Evolutionary conservation across 2,888 invertebrate genomes (phyloP).

Genomic region (Phortica magna): DNA sequence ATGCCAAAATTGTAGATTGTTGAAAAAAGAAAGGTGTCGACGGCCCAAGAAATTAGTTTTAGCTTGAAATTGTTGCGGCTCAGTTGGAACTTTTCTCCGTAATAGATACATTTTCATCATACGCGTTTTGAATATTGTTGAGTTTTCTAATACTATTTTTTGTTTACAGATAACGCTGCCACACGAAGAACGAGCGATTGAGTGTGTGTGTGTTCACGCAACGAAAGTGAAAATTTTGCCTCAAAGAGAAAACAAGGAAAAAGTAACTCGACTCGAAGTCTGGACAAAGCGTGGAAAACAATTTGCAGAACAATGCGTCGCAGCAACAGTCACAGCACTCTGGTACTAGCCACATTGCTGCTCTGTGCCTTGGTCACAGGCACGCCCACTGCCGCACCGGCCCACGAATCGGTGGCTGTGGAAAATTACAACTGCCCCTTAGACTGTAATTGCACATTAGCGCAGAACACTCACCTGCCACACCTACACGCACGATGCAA

Average conservation of each 20-base stretch:
- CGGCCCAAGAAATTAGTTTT: conserved; percentile 1
- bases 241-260: not conserved
- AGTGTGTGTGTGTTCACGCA: not conserved
- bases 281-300: not conserved
- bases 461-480: conserved; percentile 62
- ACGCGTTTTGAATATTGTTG: not conserved
- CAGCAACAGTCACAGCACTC: conserved; percentile 44
- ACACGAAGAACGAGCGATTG: conserved; percentile 19
- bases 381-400: conserved; percentile 41
- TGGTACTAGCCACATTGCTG: conserved; percentile 49
- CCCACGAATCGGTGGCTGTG: not conserved
- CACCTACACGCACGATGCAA: conserved; percentile 75
- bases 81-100: not conserved
- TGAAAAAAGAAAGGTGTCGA: not conserved
- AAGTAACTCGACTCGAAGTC: not conserved
- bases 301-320: not conserved
- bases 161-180: conserved; percentile 46
- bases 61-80: not conserved
- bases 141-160: conserved; percentile 15
- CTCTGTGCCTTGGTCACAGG: conserved; percentile 46
- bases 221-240: conserved; percentile 11
- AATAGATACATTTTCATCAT: not conserved
- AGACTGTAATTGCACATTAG: conserved; percentile 70
- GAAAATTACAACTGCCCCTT: conserved; percentile 67
- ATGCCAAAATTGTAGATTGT: not conserved